Evolutionary conservation across 2,113 vertebrate species (phyloP).

Genomic region (Lanius collurio): DNA sequence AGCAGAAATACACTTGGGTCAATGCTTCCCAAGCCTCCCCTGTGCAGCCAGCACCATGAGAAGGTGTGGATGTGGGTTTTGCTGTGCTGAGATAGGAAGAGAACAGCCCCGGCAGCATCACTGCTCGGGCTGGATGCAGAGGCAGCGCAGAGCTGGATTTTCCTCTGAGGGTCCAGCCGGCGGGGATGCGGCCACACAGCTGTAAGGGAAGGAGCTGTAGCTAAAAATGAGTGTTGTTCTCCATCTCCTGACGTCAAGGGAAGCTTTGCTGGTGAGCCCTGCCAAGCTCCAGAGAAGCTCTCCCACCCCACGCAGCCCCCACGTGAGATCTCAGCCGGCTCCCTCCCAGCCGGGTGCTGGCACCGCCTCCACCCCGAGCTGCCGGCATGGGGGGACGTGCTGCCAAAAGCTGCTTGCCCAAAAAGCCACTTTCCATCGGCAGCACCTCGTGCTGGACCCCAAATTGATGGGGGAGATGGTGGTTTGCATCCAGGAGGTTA

Average conservation of each 20-base stretch:
- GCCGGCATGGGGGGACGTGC: neutral
- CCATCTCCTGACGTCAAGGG: conserved; percentile 36
- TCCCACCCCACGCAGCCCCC: conserved; percentile 42
- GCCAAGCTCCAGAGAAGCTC: conserved; percentile 9
- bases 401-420: neutral
- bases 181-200: neutral
- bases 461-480: accelerated
- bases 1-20: neutral
- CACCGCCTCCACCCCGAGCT: neutral
- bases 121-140: neutral
- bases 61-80: neutral
- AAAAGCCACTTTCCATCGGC: neutral
- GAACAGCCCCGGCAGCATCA: neutral
- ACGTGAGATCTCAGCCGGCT: conserved; percentile 35
- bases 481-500: neutral
- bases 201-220: conserved; percentile 25
- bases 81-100: neutral
- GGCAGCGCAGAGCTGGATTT: neutral
- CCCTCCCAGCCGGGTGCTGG: neutral
- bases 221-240: conserved; percentile 55
- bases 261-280: neutral
- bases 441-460: neutral
- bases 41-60: neutral
- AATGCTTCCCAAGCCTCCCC: neutral
- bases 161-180: neutral